Conservation (phyloP, 2,797 vertebrate genomes). For the Pseudocheirus occidentalis region DNA sequence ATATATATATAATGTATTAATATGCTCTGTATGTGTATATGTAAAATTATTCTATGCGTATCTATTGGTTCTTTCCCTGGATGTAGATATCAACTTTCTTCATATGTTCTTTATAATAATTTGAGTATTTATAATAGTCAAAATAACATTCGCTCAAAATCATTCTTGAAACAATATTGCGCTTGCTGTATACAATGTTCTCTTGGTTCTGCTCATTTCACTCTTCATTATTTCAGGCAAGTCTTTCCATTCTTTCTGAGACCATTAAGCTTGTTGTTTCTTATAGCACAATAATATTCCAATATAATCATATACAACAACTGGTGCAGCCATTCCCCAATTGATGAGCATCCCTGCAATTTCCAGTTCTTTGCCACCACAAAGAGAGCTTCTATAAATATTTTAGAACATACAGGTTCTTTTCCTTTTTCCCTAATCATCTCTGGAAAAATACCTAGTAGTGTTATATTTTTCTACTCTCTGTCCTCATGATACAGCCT, state of each 20-base stretch:
- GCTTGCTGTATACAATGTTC: too few species aligned
- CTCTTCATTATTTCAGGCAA: not conserved
- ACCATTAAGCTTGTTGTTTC: not conserved
- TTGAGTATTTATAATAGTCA: not conserved
- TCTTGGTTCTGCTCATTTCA: not conserved
- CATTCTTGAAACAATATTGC: too few species aligned
- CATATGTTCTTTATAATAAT: not conserved
- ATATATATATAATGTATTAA: too few species aligned
- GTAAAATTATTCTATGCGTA: not conserved
- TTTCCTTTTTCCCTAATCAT: not conserved
- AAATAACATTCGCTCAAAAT: not conserved
- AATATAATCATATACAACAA: not conserved
- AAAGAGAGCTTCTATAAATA: not conserved
- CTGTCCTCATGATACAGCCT: not conserved
- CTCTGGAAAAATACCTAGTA: not conserved
- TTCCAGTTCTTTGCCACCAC: not conserved
- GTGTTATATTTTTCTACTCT: not conserved
- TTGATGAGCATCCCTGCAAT: not conserved
- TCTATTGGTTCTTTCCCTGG: not conserved
- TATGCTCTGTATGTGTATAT: too few species aligned
- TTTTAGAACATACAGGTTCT: not conserved
- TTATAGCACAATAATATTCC: not conserved
- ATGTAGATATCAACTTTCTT: not conserved
- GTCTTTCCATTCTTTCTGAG: not conserved
- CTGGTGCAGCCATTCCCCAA: too few species aligned